Evolutionary conservation across 2,888 invertebrate genomes (phyloP), one percentile per base, ranked within the genome.

Genomic region (Sabatieria punctata): DNA sequence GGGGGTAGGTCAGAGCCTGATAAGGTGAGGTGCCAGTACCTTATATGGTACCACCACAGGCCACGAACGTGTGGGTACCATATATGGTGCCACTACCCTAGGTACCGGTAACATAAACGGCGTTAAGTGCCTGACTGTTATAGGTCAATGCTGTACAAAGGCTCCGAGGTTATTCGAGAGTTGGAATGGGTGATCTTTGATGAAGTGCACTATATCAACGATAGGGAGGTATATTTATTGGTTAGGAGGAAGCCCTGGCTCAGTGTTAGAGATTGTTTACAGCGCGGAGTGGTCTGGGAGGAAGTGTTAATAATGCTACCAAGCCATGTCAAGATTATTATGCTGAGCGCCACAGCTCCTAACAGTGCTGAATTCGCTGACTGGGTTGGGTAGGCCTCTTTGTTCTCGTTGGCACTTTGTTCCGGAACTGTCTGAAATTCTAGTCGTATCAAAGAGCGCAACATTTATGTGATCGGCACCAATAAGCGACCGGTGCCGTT

Each of bases 241-340:
- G 15, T 30, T 30, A 30, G 30, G 30, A 15, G 30, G 30, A 11
- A 30, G 30, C 15, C 8, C 15, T 11, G 15, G 30, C 15, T 11
- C 30, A 11, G 15, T 11, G 15, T 30, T 30, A 15, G 30, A 30
- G 8, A 15, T 30, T 8, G 8, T 41, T 60, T 65, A 22, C 65
- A 82, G 78, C 73, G 97, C 52, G 97, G 97, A 13, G 89, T 95
- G 62, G 97, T 97, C 0, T 99, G 97, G 97, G 97, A 97, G 68
- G 95, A 99, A 70, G 89, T 88, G 1, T 73, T 97, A 2, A 99
- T 97, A 57, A 75, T 99, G 64, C 69, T 97, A 45, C 95, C 97
- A 2, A 30, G 30, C 15, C 86, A 88, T 65, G 89, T 97, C 6
- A 85, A 80, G 57, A 88, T 99, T 51, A 88, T 99, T 26, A 81